Evolutionary conservation across 2,888 invertebrate genomes (phyloP), one percentile per base, ranked within the genome.

Genomic region (Chalcosyrphus nemorum): DNA sequence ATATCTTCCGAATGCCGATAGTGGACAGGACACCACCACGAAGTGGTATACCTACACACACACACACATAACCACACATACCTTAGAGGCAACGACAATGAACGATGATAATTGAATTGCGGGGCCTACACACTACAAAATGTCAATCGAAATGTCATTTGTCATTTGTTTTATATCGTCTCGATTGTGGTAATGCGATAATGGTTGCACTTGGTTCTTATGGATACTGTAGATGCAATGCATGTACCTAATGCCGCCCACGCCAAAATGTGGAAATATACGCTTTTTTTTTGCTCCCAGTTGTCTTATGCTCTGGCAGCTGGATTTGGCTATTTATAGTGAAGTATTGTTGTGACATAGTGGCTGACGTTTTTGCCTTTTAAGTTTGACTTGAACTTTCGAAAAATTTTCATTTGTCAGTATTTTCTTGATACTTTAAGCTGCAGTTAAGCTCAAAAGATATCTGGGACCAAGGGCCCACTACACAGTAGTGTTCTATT

Each of bases 41-140:
- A 74, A 78, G 78, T 74, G 38, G 47, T 61, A 66, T 19, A 29
- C 35, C 32, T 38, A 19, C 59, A 38, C 24, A 47, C 32, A 29
- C 17, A 50, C 29, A 21, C 11, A 13, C n/a, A 52, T 11, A 66
- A 15, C 15, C 29, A 29, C 7, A n/a, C 24, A 56, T 59, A 17
- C 41, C 61, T 68, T 75, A 74, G 61, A 45, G 70, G 56, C 70
- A 65, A 84, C 75, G 84, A 84, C 84, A 84, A 84, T 84, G 84
- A 84, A 84, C 80, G 84, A 84, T 84, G 84, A 84, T 84, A 84
- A 84, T 84, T 84, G 84, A 84, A 84, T 84, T 80, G 74, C 84
- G 84, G 84, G 80, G 84, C 84, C 84, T 84, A 84, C 84, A 84
- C 75, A 71, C 84, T 65, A 84, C 84, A 75, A 84, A 84, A 84